Conservation (phyloP, 2,797 vertebrate species). For the Naso thynnoides region DNA sequence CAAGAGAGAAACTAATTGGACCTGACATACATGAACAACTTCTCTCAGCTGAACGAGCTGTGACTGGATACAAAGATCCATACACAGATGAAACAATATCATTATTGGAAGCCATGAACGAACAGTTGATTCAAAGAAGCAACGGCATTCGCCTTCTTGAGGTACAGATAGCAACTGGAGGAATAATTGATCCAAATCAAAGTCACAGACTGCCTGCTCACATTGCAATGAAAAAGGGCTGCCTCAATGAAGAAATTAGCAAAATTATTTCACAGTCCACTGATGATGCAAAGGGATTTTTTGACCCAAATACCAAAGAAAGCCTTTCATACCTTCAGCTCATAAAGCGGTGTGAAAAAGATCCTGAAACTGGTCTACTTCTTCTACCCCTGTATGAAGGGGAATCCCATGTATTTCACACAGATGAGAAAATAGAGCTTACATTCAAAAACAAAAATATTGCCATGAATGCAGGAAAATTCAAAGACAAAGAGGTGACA, state of each 20-base stretch:
- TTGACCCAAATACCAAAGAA: slow-evolving; percentile 91
- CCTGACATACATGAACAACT: slow-evolving; percentile 78
- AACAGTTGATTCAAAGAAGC: slow-evolving; percentile 71
- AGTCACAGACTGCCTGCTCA: slow-evolving; percentile 88
- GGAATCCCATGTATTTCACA: slow-evolving; percentile 39
- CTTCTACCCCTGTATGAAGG: slow-evolving; percentile 77
- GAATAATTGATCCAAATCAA: slow-evolving; percentile 87
- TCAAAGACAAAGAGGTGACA: slow-evolving; percentile 80
- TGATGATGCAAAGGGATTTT: slow-evolving; percentile 87
- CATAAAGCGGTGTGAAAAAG: slow-evolving; percentile 83
- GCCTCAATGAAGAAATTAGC: slow-evolving; percentile 84
- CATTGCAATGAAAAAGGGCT: slow-evolving; percentile 85
- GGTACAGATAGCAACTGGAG: slow-evolving; percentile 88
- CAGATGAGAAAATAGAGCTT: slow-evolving; percentile 80
- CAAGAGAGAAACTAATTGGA: slow-evolving; percentile 75
- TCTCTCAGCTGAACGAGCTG: slow-evolving; percentile 79
- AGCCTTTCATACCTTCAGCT: slow-evolving; percentile 89
- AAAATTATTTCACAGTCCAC: slow-evolving; percentile 77
- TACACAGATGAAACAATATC: slow-evolving; percentile 79
- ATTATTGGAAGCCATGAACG: slow-evolving; percentile 80
- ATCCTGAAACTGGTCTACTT: slow-evolving; percentile 77
- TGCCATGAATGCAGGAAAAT: slow-evolving; percentile 78
- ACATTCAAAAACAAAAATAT: slow-evolving; percentile 78
- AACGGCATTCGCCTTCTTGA: slow-evolving; percentile 80
- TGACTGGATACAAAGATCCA: slow-evolving; percentile 80